Percentiles rank a stretch among this genome's conserved stretches.
These are phyloP conservation scores for Nesoenas mayeri DNA, from an alignment of 2,113 vertebrate species.

Conservation along the genomic window DNA sequence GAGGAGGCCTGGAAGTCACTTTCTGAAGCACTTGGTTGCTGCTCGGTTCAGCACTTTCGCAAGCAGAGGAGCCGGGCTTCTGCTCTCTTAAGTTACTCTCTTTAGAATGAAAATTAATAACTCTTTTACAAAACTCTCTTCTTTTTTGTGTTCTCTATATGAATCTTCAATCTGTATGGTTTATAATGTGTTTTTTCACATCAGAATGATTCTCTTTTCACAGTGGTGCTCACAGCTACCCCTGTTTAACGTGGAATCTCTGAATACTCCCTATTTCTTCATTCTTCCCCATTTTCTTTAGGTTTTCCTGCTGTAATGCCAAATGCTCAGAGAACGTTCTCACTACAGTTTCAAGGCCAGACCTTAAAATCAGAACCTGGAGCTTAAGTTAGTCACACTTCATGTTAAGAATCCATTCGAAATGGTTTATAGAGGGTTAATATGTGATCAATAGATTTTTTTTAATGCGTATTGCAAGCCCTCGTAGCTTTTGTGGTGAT, in stretches of 20 bases:
- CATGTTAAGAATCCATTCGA: not conserved
- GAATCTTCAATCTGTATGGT: not conserved
- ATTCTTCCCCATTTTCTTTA: not conserved
- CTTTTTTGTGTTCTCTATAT: not conserved
- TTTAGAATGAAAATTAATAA: not conserved
- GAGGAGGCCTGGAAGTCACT: accelerated
- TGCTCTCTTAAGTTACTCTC: not conserved
- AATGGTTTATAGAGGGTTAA: not conserved
- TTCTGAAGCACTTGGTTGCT: accelerated
- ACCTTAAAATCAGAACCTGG: not conserved
- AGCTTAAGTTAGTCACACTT: not conserved
- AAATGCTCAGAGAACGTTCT: not conserved
- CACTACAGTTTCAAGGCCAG: not conserved
- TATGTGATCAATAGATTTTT: not conserved
- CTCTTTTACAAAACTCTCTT: not conserved
- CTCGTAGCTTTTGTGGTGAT: not conserved
- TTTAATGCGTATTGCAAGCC: not conserved
- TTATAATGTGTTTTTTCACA: not conserved
- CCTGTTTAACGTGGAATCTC: not conserved
- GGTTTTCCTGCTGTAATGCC: not conserved
- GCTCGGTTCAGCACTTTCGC: not conserved
- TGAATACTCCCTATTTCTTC: not conserved
- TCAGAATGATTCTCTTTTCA: not conserved
- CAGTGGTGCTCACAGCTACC: not conserved
- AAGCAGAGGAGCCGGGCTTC: not conserved